Percentiles rank a stretch among this genome's conserved stretches.
Conservation (phyloP, 2,797 vertebrate genomes). For the Eidolon dupreanum region DNA sequence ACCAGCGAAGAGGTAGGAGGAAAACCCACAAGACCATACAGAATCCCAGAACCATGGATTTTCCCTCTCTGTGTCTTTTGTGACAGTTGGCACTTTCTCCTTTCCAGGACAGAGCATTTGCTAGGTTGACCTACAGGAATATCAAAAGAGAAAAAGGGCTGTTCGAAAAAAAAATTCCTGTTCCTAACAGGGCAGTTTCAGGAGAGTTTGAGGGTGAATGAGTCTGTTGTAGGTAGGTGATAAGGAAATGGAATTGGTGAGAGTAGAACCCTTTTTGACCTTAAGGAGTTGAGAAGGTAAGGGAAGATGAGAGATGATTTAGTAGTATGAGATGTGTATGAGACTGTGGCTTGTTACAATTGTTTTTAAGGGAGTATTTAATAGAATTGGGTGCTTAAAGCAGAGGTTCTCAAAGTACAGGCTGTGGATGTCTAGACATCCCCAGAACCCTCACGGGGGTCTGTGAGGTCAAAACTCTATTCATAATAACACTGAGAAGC, state of each 20-base stretch:
- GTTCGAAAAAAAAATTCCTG: not conserved
- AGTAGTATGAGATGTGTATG: not conserved
- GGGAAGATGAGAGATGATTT: not conserved
- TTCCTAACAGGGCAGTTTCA: not conserved
- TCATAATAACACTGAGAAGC: not conserved
- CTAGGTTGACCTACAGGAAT: not conserved
- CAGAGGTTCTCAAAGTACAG: not conserved
- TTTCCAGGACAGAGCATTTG: not conserved
- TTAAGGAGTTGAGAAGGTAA: not conserved
- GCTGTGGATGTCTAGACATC: not conserved
- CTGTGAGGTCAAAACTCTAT: not conserved
- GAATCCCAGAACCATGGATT: not conserved
- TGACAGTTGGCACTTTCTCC: not conserved
- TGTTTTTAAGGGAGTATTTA: conserved; percentile 15
- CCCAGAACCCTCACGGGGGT: not conserved
- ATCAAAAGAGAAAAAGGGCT: not conserved
- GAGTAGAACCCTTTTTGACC: not conserved
- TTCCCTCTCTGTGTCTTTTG: not conserved
- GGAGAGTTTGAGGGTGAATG: not conserved
- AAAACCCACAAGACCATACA: not conserved
- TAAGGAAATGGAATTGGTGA: not conserved
- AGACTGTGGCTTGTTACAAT: not conserved
- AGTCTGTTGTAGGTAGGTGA: not conserved
- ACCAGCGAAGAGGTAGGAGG: not conserved
- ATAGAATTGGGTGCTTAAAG: not conserved